Conservation (phyloP, 2,797 vertebrate genomes). For the Diplodus sargus region DNA sequence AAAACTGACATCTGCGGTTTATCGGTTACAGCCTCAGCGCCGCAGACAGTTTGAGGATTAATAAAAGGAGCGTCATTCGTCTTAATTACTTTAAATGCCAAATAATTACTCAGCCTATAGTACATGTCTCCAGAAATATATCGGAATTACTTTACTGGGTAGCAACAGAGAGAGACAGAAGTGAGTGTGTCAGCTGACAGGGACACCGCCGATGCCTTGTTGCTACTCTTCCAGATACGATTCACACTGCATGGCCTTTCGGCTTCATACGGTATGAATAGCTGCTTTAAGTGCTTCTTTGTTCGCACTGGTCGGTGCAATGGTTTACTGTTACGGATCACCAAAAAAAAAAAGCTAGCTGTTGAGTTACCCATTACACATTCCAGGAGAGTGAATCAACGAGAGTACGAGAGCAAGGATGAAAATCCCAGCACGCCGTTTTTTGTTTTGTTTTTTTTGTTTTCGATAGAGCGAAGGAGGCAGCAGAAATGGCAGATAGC, state of each 20-base stretch:
- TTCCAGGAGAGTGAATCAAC: slow-evolving; percentile 35
- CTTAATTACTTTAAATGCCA: slow-evolving; percentile 70
- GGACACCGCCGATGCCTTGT: slow-evolving; percentile 68
- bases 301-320: slow-evolving; percentile 31
- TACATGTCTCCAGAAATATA: slow-evolving; percentile 37
- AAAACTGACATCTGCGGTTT: slow-evolving; percentile 68
- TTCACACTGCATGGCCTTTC: slow-evolving; percentile 65
- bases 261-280: slow-evolving; percentile 51
- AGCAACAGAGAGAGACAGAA: slow-evolving; percentile 35
- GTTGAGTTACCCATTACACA: slow-evolving; percentile 32
- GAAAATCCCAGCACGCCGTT: neutral
- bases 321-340: slow-evolving; percentile 34
- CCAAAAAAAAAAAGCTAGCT: slow-evolving; percentile 11
- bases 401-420: slow-evolving; percentile 18
- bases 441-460: too few relatives aligned
- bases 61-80: slow-evolving; percentile 64
- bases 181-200: slow-evolving; percentile 45
- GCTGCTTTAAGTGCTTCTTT: slow-evolving; percentile 58
- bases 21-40: slow-evolving; percentile 66
- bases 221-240: slow-evolving; percentile 55
- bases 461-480: slow-evolving; percentile 18
- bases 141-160: slow-evolving; percentile 29
- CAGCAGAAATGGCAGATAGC: slow-evolving; percentile 9
- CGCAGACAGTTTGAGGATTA: slow-evolving; percentile 60
- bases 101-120: slow-evolving; percentile 53